A percentile compares a stretch with the other conserved stretches of the same genome.
Conservation (phyloP, 2,888 invertebrate genomes). For the Omphaloscelis lunosa region DNA sequence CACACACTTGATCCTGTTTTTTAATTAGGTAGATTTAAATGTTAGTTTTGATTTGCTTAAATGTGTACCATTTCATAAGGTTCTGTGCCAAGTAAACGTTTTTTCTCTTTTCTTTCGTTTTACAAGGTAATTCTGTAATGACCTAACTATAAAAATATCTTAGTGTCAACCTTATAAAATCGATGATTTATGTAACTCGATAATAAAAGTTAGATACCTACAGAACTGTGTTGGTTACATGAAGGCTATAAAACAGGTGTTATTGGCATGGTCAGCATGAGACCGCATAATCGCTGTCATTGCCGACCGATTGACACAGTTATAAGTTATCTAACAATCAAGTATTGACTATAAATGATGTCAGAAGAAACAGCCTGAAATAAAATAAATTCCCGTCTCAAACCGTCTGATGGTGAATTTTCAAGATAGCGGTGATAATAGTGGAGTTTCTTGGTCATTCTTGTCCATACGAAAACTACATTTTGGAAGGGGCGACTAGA, state of each 20-base stretch:
- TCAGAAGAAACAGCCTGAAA: not conserved
- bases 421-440: too few relatives aligned
- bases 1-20: not conserved
- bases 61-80: not conserved
- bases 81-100: too few relatives aligned
- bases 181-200: not conserved
- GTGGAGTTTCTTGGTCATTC: too few relatives aligned
- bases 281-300: slow-evolving; percentile 44
- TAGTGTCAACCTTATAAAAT: not conserved
- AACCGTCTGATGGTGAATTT: not conserved
- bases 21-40: too few relatives aligned
- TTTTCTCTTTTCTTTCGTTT: too few relatives aligned
- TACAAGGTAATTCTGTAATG: not conserved
- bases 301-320: slow-evolving; percentile 48
- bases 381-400: not conserved
- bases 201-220: slow-evolving; percentile 7
- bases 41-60: not conserved
- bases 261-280: slow-evolving; percentile 43
- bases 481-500: too few relatives aligned
- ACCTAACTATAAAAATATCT: not conserved
- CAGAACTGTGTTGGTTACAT: not conserved
- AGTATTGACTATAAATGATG: not conserved
- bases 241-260: slow-evolving; percentile 35
- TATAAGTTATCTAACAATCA: slow-evolving; percentile 22
- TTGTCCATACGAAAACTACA: too few relatives aligned